Percentiles rank a stretch among this genome's conserved stretches.
These are phyloP conservation scores for Simalia tracyae DNA, from an alignment of 2,797 vertebrate genomes.

Conservation along the genomic window DNA sequence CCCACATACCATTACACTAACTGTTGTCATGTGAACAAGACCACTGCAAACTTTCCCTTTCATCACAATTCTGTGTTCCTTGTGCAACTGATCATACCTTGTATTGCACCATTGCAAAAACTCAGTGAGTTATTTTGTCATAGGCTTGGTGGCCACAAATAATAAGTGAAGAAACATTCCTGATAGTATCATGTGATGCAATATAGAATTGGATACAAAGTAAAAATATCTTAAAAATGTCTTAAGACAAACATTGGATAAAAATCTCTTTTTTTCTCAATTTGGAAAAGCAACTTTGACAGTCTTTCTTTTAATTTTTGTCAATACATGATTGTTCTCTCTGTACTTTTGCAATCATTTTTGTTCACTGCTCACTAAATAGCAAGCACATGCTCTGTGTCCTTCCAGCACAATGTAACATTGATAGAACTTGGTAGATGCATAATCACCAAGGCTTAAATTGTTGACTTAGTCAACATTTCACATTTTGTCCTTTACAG, in stretches of 20 bases:
- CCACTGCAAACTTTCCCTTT: neutral
- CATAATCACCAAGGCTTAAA: conserved; percentile 36
- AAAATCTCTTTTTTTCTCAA: neutral
- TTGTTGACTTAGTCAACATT: conserved; percentile 50
- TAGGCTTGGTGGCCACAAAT: neutral
- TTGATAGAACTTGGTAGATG: conserved; percentile 20
- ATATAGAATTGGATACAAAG: neutral
- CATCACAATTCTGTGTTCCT: neutral
- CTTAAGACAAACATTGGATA: too few species aligned
- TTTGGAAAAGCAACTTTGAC: neutral
- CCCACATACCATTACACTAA: neutral
- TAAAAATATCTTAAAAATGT: neutral
- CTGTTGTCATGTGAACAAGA: neutral
- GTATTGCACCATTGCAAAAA: neutral
- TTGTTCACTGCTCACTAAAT: conserved; percentile 32
- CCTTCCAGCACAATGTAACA: conserved; percentile 36
- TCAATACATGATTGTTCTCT: neutral
- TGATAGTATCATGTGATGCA: neutral
- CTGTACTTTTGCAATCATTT: conserved; percentile 36
- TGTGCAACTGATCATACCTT: neutral
- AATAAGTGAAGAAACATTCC: neutral
- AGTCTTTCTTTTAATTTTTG: neutral
- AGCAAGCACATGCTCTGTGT: conserved; percentile 24
- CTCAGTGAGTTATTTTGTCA: neutral
- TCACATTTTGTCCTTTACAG: conserved; percentile 57